Evolutionary conservation across 2,113 vertebrate species (phyloP), one percentile per base, ranked within the genome.

Genomic region (Bubo scandiacus): DNA sequence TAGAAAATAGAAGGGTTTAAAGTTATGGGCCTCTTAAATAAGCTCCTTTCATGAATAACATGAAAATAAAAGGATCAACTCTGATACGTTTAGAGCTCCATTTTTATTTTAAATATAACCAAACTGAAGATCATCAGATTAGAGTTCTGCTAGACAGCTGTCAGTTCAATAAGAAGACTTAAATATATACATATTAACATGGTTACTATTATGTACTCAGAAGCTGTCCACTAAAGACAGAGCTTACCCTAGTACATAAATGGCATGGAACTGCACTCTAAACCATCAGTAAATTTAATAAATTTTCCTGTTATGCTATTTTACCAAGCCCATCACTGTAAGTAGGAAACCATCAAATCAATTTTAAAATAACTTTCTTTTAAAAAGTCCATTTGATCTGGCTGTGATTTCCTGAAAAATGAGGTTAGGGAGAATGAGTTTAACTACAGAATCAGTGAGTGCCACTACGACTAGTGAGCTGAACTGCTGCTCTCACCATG

Each of bases 301-400:
- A 66, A 0, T 75, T 94, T 42, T 96, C 43, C 68, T 25, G 21
- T 61, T 87, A 32, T 2, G 2, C 79, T 88, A 0, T 93, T 93
- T 90, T 86, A 86, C 57, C 43, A 57, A 88, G 75, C 23, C 59
- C 59, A 7, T 61, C 43, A 59, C 32, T 86, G 47, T 78, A 67
- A 49, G 42, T 71, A 86, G 59, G 68, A 91, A 90, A 57, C 27
- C 27, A 84, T 88, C 59, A 78, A 78, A 96, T 81, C 42, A 36
- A 43, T 88, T 92, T 93, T 16, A 82, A 94, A 93, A 63, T 86
- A 51, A 63, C 38, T 83, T 90, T 67, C 36, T 92, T 92, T 88
- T 54, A 43, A 95, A 86, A 43, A 86, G 19, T 52, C 38, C 12
- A 22, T 96, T 88, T 88, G 92, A 52, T 80, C 59, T 88, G 75